Percentiles rank a stretch among this genome's conserved stretches.
Conservation (phyloP, 2,888 invertebrate species). For the Scaptomyza caliginosa region DNA sequence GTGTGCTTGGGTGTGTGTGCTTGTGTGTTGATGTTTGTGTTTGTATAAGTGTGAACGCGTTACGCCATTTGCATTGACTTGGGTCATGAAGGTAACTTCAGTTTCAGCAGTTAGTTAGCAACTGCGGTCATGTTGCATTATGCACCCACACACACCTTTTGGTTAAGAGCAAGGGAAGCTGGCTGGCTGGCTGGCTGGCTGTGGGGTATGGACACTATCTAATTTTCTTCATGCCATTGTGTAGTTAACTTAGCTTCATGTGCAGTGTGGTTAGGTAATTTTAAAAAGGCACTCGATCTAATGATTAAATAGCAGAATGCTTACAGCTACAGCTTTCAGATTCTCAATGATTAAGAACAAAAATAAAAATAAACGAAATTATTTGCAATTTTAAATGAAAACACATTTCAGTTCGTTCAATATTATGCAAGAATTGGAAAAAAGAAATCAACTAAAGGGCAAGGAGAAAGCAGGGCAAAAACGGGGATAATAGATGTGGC, state of each 20-base stretch:
- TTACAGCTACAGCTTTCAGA: no score
- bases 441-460: not conserved
- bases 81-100: slow-evolving; percentile 36
- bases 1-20: slow-evolving; percentile 3
- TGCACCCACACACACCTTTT: not conserved
- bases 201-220: slow-evolving; percentile 11
- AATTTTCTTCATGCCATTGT: slow-evolving; percentile 8
- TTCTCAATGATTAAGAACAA: no score
- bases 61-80: slow-evolving; percentile 38
- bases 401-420: not conserved
- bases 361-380: not conserved
- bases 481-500: not conserved
- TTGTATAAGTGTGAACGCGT: slow-evolving; percentile 14
- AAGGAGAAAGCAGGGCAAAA: not conserved
- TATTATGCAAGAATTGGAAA: not conserved
- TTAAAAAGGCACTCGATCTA: no score
- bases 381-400: not conserved
- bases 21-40: slow-evolving; percentile 2
- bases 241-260: not conserved
- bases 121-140: slow-evolving; percentile 34
- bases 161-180: not conserved
- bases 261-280: not conserved
- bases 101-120: slow-evolving; percentile 50
- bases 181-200: no score
- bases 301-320: no score